These are phyloP conservation scores for Microctonus brassicae DNA, from an alignment of 2,888 invertebrate genomes.

Conservation along the genomic window DNA sequence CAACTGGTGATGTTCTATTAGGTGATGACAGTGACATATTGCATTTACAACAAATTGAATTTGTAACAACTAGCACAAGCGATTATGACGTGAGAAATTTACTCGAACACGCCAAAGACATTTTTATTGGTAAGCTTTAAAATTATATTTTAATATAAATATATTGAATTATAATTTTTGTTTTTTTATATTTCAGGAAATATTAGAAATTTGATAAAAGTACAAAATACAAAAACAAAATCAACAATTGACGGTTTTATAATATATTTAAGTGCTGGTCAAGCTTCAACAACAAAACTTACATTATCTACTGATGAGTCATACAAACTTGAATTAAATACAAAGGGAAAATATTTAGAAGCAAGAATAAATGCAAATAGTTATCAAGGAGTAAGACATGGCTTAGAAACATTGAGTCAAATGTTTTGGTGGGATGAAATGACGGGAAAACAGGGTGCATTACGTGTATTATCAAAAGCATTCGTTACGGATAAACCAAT, in stretches of 20 bases:
- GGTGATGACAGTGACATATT: slow-evolving; percentile 77
- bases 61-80: slow-evolving; percentile 59
- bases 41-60: slow-evolving; percentile 71
- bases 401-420: slow-evolving; percentile 78
- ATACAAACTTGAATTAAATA: slow-evolving; percentile 76
- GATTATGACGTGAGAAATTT: slow-evolving; percentile 61
- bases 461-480: slow-evolving; percentile 77
- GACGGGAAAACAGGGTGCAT: slow-evolving; percentile 72
- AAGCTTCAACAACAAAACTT: slow-evolving; percentile 73
- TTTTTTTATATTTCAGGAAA: slow-evolving; percentile 53
- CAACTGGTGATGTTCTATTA: slow-evolving; percentile 79
- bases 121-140: slow-evolving; percentile 61
- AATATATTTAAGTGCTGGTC: slow-evolving; percentile 62
- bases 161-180: too few relatives aligned
- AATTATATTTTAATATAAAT: neutral
- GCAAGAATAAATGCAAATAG: slow-evolving; percentile 77
- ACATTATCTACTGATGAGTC: slow-evolving; percentile 81
- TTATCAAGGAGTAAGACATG: slow-evolving; percentile 80
- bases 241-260: slow-evolving; percentile 59
- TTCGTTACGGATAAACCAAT: slow-evolving; percentile 82
- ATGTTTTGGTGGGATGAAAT: slow-evolving; percentile 85
- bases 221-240: slow-evolving; percentile 57
- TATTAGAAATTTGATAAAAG: slow-evolving; percentile 58
- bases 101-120: slow-evolving; percentile 65
- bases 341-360: slow-evolving; percentile 71